Base-by-base conservation (phyloP, 2,888 invertebrate genomes). In the Sinhomidia bicolor region DNA sequence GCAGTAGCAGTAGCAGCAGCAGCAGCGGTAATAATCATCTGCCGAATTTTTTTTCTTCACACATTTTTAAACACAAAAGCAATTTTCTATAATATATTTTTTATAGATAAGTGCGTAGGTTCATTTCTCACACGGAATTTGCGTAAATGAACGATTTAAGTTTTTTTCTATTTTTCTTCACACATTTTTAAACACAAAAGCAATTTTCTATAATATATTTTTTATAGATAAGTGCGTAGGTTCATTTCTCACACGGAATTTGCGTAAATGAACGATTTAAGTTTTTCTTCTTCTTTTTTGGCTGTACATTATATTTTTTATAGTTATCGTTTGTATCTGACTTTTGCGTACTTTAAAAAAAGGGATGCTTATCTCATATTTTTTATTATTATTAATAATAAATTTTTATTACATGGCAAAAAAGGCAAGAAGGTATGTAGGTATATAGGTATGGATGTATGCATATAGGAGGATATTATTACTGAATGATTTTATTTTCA, bases 151-250 rank as follows among this genome's bases (percentile, higher is more conserved):
- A 26, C 23, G 14, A 29, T 74, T 29, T 51, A 74, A 23, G 29
- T 36, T 44, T 74, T 44, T 44, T 5, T 68, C 23, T 2, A 23
- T 74, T n/a, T 51, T 44, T 12, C 4, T 36, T 57, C 57, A 57
- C 65, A 36, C 71, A 44, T 41, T 57, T 17, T 5, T 71, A 74
- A n/a, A 47, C 26, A 74, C 74, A 29, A 29, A 23, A 47, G 74
- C 29, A 74, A 71, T 57, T 20, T 57, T 57, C 57, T 17, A 57
- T n/a, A n/a, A n/a, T n/a, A n/a, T n/a, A n/a, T n/a, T n/a, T 29
- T 74, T 74, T 74, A 47, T 74, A 74, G 47, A 51, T 51, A 74
- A 74, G 74, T 74, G 47, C 74, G 74, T 74, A 74, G 23, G 47
- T 26, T 74, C 74, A 26, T 74, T 51, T 71, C 26, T 74, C 74